Base-by-base conservation (phyloP, 1,140 invertebrate species). In the Cherax quadricarinatus region DNA sequence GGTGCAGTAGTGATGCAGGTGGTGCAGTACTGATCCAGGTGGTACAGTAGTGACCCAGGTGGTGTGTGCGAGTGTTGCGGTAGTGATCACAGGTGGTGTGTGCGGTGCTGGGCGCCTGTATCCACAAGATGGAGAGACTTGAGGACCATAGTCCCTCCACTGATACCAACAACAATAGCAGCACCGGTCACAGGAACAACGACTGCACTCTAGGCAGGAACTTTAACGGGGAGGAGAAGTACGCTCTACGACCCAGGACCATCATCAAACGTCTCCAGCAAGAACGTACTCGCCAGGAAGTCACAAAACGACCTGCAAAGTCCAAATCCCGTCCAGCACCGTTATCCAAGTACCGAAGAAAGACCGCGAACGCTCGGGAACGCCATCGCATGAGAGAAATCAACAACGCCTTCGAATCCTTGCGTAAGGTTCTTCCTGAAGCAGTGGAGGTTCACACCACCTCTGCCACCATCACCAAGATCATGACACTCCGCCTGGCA, bases 351-450 rank as follows among this genome's bases (percentile, higher is more conserved):
- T 98, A 98, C 95, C 95, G 98, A 30, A 96, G 98, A 93, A 98
- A 97, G 95, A 98, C 98, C 1, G 98, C 98, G 1, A 98, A 98
- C 95, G 97, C 98, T 0, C 95, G 98, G 5, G 98, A 98, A 95
- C 94, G 98, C 30, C 96, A 96, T 84, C 95, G 98, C 62, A 98
- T 98, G 98, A 95, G 97, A 78, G 98, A 98, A 94, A 98, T 98
- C 92, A 98, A 98, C 95, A 96, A 96, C 81, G 98, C 97, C 0
- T 98, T 98, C 95, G 98, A 93, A n/a, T 96, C 96, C 1, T 95
- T 98, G 0, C 96, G 97, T 18, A 96, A 96, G 62, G 97, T 96
- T 6, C 97, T 98, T 2, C 98, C 98, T 1, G 95, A 95, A 70
- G 91, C 94, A 48, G 88, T 30, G 14, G 88, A 89, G 30, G 88